Percentiles rank a stretch among this genome's conserved stretches.
Conservation (phyloP, 2,797 vertebrate genomes). For the Cuniculus paca region DNA sequence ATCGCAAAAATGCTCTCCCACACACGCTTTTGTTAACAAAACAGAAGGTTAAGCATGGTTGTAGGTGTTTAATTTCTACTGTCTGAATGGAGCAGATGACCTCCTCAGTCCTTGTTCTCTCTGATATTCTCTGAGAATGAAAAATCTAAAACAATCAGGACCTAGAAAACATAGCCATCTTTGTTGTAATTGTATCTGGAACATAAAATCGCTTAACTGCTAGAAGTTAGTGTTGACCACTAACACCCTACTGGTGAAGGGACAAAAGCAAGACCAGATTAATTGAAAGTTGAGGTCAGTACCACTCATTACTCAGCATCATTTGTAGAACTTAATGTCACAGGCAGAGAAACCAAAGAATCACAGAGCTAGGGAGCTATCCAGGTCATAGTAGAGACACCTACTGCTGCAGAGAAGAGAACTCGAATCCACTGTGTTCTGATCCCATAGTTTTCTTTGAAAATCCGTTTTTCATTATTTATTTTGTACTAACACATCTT, state of each 20-base stretch:
- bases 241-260: neutral
- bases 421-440: neutral
- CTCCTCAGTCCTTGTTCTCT: neutral
- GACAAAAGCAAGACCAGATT: neutral
- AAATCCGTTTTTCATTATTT: neutral
- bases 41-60: neutral
- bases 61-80: conserved; percentile 1
- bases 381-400: neutral
- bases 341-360: neutral
- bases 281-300: neutral
- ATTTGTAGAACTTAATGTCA: neutral
- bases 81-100: neutral
- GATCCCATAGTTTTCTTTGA: neutral
- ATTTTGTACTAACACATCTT: neutral
- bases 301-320: neutral
- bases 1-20: conserved; percentile 38
- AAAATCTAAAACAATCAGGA: neutral
- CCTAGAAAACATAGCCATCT: neutral
- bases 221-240: neutral
- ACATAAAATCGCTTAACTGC: neutral
- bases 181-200: neutral
- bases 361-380: neutral
- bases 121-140: neutral
- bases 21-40: conserved; percentile 45
- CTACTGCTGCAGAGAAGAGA: neutral